Percentiles rank a stretch among this genome's conserved stretches.
Conservation (phyloP, 2,113 vertebrate species). For the Entelurus aequoreus region DNA sequence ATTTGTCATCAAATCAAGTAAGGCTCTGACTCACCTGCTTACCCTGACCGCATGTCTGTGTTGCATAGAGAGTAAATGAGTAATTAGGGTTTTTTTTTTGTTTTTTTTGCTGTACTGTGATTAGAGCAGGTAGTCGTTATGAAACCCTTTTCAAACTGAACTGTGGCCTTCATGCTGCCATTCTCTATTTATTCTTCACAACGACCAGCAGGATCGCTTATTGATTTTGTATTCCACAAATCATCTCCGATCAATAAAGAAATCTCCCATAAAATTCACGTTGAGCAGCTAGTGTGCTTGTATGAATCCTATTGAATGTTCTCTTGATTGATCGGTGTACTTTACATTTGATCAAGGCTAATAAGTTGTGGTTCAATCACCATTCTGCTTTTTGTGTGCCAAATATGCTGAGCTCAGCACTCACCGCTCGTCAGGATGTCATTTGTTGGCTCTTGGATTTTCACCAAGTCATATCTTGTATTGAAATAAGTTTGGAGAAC, state of each 20-base stretch:
- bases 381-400: conserved; percentile 93
- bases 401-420: conserved; percentile 90
- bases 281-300: conserved; percentile 83
- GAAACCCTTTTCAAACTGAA: conserved; percentile 62
- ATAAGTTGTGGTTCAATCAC: conserved; percentile 92
- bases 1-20: too few species aligned
- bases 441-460: conserved; percentile 47
- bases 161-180: conserved; percentile 69
- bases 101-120: conserved; percentile 3
- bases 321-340: conserved; percentile 96
- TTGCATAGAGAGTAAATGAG: too few species aligned
- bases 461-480: too few species aligned
- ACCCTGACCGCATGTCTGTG: too few species aligned
- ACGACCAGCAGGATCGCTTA: conserved; percentile 82
- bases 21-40: too few species aligned
- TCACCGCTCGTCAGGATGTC: conserved; percentile 81
- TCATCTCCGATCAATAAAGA: conserved; percentile 99
- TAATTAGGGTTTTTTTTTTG: too few species aligned
- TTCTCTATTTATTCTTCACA: conserved; percentile 82
- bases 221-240: conserved; percentile 99
- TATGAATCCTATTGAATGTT: conserved; percentile 87
- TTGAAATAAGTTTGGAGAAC: too few species aligned
- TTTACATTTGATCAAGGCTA: conserved; percentile 95
- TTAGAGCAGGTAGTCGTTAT: conserved; percentile 23
- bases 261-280: conserved; percentile 99